Conservation (phyloP, 2,797 vertebrate genomes). For the Coranthus polyacanthus region DNA sequence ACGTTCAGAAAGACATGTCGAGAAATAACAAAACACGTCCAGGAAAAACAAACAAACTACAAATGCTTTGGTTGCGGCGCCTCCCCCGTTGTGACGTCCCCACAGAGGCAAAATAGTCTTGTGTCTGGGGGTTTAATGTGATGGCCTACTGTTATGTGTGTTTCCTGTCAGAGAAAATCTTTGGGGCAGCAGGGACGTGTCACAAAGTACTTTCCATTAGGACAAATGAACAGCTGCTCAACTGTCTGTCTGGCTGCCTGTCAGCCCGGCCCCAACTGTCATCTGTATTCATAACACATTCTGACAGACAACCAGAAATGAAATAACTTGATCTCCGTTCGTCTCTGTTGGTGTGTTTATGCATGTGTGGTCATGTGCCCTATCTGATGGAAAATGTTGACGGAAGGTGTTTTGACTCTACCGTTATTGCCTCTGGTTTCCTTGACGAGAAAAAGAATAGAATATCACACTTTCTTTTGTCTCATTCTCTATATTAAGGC, state of each 20-base stretch:
- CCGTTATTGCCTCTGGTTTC: slow-evolving; percentile 8
- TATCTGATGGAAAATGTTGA: slow-evolving; percentile 2
- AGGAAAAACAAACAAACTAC: slow-evolving; percentile 24
- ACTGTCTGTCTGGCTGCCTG: slow-evolving; percentile 81
- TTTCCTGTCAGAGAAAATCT: slow-evolving; percentile 60
- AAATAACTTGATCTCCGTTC: slow-evolving; percentile 55
- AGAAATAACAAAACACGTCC: neutral
- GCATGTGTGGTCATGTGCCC: neutral
- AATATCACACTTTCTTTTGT: neutral
- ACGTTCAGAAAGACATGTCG: neutral
- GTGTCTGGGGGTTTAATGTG: slow-evolving; percentile 58
- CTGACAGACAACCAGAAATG: slow-evolving; percentile 84
- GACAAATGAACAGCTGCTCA: slow-evolving; percentile 91
- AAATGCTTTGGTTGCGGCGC: neutral
- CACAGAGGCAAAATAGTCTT: slow-evolving; percentile 36
- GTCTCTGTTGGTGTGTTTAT: slow-evolving; percentile 4
- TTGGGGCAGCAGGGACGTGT: slow-evolving; percentile 57
- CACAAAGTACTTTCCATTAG: slow-evolving; percentile 83
- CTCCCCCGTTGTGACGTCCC: slow-evolving; percentile 19
- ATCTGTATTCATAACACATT: slow-evolving; percentile 90
- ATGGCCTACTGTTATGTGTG: slow-evolving; percentile 49
- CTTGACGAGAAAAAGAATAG: neutral
- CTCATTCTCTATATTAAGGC: neutral
- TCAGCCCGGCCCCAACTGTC: slow-evolving; percentile 49
- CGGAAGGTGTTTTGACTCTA: slow-evolving; percentile 23